Base-by-base conservation (phyloP, 2,888 invertebrate species). In the Dromius quadrimaculatus region DNA sequence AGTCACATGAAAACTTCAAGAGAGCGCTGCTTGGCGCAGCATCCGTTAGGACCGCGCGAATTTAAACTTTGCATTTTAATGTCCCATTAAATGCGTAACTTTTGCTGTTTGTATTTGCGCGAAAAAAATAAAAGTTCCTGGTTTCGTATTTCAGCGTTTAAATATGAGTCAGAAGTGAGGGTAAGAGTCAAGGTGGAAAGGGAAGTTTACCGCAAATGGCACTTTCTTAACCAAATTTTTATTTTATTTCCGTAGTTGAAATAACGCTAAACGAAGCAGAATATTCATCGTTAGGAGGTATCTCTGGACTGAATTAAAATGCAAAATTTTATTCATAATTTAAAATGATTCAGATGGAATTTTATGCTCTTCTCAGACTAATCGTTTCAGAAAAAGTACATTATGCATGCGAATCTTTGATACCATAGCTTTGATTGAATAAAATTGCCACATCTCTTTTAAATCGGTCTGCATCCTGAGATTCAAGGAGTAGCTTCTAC, bases 1-100 rank as follows among this genome's bases (percentile, higher is more conserved):
- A 68, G 68, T 68, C 57, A 68, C 68, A 68, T 57, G 43, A 68
- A 68, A 68, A 38, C 59, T 68, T 68, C 28, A 68, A 65, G 65
- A 47, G 32, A 50, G 34, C 47, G 19, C 50, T 50, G 11, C 45
- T 8, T 22, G 50, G 23, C 23, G 54, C 5, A 5, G 23, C 28
- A 13, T 38, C 11, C 13, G 2, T 2, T 20, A n/a, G 8, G 6
- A 45, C 19, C 47, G n/a, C 11, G 11, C 13, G 20, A 62, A 62
- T 62, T 62, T 62, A 62, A 62, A 62, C 62, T 62, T 62, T 41
- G 41, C 62, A 62, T 62, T 62, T 62, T 62, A 62, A 62, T 62
- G 41, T 62, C 9, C 41, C 41, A 62, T 62, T 62, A 62, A 41
- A 41, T 62, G 20, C 62, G 23, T 22, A 62, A 62, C 38, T 41